Conservation (phyloP, 2,888 invertebrate genomes). For the Tridacna gigas region DNA sequence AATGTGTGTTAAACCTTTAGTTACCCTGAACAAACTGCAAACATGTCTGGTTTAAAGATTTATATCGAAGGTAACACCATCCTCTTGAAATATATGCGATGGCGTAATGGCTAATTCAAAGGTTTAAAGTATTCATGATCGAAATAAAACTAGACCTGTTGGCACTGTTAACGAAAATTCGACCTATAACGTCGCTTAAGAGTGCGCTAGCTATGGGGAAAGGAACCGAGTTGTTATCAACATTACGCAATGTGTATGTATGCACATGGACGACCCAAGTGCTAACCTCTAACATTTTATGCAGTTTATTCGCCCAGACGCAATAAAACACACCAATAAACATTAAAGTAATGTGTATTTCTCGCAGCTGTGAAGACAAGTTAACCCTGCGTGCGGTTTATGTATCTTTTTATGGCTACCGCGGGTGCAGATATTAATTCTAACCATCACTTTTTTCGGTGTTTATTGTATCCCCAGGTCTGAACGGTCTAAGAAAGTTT, state of each 20-base stretch:
- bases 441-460: too few species aligned
- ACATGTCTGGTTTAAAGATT: background rate
- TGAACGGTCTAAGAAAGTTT: too few species aligned
- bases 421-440: background rate
- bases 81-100: too few species aligned
- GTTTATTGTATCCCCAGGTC: too few species aligned
- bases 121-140: too few species aligned
- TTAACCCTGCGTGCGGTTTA: constrained; percentile 22
- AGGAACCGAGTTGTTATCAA: constrained; percentile 25
- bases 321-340: constrained; percentile 55
- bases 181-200: too few species aligned
- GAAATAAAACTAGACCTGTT: too few species aligned
- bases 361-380: constrained; percentile 49
- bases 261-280: constrained; percentile 51
- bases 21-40: background rate
- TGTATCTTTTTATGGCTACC: background rate
- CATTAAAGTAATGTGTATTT: constrained; percentile 51
- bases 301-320: constrained; percentile 54
- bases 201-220: background rate
- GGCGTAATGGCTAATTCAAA: too few species aligned
- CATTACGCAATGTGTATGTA: constrained; percentile 56
- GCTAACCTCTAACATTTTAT: constrained; percentile 53
- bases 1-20: background rate
- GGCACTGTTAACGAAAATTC: too few species aligned
- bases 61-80: too few species aligned